These are phyloP conservation scores for Lasioglossum leucozonium DNA, from an alignment of 2,888 invertebrate genomes.

Conservation along the genomic window DNA sequence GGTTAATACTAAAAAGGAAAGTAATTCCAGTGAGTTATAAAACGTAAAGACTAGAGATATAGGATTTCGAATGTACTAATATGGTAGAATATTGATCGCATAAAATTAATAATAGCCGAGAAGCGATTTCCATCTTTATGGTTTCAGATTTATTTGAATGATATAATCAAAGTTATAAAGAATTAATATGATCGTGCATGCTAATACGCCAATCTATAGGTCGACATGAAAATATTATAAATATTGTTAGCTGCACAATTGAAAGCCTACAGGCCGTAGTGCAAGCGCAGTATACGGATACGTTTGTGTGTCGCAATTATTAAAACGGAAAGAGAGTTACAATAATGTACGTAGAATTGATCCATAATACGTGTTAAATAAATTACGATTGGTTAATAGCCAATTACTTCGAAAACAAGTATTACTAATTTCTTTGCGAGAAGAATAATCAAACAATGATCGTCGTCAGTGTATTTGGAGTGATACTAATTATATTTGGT, in stretches of 20 bases:
- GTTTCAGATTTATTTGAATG: not conserved
- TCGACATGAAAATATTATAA: constrained; percentile 26
- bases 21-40: not conserved
- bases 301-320: not conserved
- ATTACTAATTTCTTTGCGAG: not conserved
- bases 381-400: not conserved
- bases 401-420: not conserved
- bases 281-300: not conserved
- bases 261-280: not conserved
- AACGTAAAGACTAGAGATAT: not conserved
- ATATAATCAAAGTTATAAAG: constrained; percentile 14
- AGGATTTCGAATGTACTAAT: not conserved
- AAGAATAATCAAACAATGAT: constrained; percentile 1
- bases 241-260: not conserved
- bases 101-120: not conserved
- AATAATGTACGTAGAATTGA: not conserved
- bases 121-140: not conserved
- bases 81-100: constrained; percentile 16
- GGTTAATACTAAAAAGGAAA: not conserved
- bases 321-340: not conserved
- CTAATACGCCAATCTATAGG: not conserved
- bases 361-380: not conserved
- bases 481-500: not conserved
- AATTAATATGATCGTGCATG: constrained; percentile 13
- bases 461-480: not conserved